These are phyloP conservation scores for Platypus cylindrus DNA, from an alignment of 2,888 invertebrate species.

Conservation along the genomic window DNA sequence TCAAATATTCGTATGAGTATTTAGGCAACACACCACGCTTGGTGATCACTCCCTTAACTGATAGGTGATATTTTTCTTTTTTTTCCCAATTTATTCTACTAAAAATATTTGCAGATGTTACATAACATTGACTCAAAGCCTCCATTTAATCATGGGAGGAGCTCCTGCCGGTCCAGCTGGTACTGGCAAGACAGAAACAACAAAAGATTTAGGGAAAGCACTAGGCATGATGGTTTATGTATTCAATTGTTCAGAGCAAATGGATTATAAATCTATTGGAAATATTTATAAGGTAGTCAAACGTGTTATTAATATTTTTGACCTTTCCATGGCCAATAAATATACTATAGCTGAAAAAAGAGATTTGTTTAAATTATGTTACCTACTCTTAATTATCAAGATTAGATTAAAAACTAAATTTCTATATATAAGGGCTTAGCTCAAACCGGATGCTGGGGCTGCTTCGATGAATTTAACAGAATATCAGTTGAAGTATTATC, in stretches of 20 bases:
- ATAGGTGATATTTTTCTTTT: conserved; percentile 32
- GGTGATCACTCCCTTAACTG: conserved; percentile 89
- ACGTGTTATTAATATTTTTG: not conserved
- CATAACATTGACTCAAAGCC: conserved; percentile 74
- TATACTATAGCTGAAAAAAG: too few species aligned
- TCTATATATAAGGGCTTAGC: too few species aligned
- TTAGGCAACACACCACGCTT: conserved; percentile 86
- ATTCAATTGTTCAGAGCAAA: conserved; percentile 92
- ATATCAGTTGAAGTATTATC: conserved; percentile 91
- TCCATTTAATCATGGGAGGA: conserved; percentile 89
- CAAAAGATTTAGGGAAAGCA: conserved; percentile 88
- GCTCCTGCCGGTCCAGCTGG: conserved; percentile 93
- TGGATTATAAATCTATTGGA: conserved; percentile 92
- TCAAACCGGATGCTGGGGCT: conserved; percentile 94
- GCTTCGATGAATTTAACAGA: conserved; percentile 93
- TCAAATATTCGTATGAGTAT: conserved; percentile 85
- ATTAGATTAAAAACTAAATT: too few species aligned
- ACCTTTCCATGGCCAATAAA: too few species aligned
- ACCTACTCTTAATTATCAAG: too few species aligned
- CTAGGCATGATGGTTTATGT: conserved; percentile 74
- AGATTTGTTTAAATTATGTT: too few species aligned
- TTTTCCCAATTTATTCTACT: not conserved
- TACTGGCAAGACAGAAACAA: conserved; percentile 94
- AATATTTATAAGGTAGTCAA: conserved; percentile 88
- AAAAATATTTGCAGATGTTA: conserved; percentile 53